Percentiles rank a stretch among this genome's conserved stretches.
These are phyloP conservation scores for Aplysina aerophoba DNA, from an alignment of 37 sponge, comb jelly and placozoan species.

Conservation along the genomic window DNA sequence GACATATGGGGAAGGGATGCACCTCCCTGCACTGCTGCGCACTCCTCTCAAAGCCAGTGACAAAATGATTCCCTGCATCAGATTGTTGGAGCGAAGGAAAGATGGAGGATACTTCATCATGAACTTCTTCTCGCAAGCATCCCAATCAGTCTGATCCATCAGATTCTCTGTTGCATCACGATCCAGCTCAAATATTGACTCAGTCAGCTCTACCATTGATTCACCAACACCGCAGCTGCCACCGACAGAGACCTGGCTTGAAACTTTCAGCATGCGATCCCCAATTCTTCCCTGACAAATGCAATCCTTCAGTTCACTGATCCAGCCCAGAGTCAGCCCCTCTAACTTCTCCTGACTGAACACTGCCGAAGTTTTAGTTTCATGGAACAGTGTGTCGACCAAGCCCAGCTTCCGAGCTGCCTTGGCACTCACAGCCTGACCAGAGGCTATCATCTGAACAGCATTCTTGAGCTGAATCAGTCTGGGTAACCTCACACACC, in stretches of 20 bases:
- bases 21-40: conserved; percentile 23
- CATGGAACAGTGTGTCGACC: conserved; percentile 40
- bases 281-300: conserved; percentile 35
- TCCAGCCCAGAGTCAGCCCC: conserved; percentile 35
- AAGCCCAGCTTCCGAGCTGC: conserved; percentile 50
- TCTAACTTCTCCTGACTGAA: neutral
- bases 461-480: conserved; percentile 44
- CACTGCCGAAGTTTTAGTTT: conserved; percentile 11
- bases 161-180: neutral
- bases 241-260: too few species aligned
- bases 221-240: neutral
- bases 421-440: conserved; percentile 35
- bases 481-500: conserved; percentile 58
- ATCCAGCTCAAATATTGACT: neutral
- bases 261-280: neutral
- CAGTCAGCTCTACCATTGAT: neutral
- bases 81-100: neutral
- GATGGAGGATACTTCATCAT: neutral
- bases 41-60: conserved; percentile 31
- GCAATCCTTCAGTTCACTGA: conserved; percentile 12
- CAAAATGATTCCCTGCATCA: conserved; percentile 24
- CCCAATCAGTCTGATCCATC: neutral
- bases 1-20: conserved; percentile 49
- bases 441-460: conserved; percentile 45
- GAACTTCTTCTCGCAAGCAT: conserved; percentile 8